Evolutionary conservation across 2,888 invertebrate species (phyloP).

Genomic region (Drosophila melanosoma): DNA sequence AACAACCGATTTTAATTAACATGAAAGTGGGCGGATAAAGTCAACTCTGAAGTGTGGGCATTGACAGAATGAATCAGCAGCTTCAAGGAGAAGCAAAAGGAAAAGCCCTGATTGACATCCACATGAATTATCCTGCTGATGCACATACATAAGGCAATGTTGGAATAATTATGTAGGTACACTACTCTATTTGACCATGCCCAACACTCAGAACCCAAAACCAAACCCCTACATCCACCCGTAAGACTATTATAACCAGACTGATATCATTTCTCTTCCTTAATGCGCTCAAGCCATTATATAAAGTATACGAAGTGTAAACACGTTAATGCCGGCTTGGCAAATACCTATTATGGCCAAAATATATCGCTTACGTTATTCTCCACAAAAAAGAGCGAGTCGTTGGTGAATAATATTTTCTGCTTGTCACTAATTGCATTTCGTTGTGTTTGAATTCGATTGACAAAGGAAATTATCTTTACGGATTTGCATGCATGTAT

Average conservation of each 20-base stretch:
- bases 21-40: constrained; percentile 19
- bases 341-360: constrained; percentile 16
- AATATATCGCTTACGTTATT: constrained; percentile 15
- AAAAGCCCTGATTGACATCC: constrained; percentile 23
- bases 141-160: constrained; percentile 1
- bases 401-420: constrained; percentile 20
- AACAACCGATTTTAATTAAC: constrained; percentile 18
- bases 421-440: constrained; percentile 6
- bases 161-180: constrained; percentile 23
- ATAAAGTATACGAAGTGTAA: constrained; percentile 23
- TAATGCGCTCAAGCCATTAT: constrained; percentile 24
- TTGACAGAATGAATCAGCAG: constrained; percentile 27
- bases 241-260: neutral
- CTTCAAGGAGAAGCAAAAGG: constrained; percentile 9
- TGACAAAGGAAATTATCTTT: neutral
- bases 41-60: constrained; percentile 16
- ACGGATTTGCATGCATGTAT: neutral
- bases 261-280: constrained; percentile 8
- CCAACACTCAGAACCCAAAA: neutral
- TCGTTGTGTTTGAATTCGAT: neutral
- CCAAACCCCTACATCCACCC: neutral
- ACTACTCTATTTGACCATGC: constrained; percentile 2
- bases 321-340: constrained; percentile 20
- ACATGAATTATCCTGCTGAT: constrained; percentile 18
- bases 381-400: constrained; percentile 12